Evolutionary conservation across 2,888 invertebrate species (phyloP).

Genomic region (Aspidapion aeneum): DNA sequence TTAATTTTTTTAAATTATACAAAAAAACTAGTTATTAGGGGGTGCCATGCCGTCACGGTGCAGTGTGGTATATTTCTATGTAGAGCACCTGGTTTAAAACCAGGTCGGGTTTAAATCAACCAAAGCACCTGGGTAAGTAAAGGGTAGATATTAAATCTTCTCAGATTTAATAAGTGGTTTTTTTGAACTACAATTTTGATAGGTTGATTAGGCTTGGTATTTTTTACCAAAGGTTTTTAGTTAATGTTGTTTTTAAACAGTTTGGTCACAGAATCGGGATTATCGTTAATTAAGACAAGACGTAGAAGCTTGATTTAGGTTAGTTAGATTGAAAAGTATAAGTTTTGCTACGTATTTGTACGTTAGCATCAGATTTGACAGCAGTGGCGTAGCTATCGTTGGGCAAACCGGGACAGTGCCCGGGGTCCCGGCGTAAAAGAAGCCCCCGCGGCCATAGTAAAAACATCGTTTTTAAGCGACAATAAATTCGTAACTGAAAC

Average conservation of each 20-base stretch:
- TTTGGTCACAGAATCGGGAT: constrained; percentile 1
- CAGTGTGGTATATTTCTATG: constrained; percentile 42
- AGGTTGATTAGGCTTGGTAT: neutral
- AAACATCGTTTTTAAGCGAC: too few relatives aligned
- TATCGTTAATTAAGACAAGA: too few relatives aligned
- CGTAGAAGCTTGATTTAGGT: too few relatives aligned
- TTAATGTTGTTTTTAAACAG: neutral
- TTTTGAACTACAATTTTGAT: constrained; percentile 23
- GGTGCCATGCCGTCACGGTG: constrained; percentile 13
- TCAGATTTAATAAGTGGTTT: constrained; percentile 40
- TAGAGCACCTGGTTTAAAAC: constrained; percentile 47
- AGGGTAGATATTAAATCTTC: constrained; percentile 27
- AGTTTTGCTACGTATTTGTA: too few relatives aligned
- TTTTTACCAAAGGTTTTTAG: too few relatives aligned
- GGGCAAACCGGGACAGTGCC: too few relatives aligned
- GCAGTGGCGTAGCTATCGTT: too few relatives aligned
- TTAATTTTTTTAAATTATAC: constrained; percentile 27
- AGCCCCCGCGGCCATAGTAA: too few relatives aligned
- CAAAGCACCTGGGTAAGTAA: constrained; percentile 43
- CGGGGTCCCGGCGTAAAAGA: too few relatives aligned
- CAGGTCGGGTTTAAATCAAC: constrained; percentile 46
- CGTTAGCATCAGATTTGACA: too few relatives aligned
- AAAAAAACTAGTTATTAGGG: constrained; percentile 25
- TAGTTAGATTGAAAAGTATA: too few relatives aligned
- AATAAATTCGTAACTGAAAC: too few relatives aligned